Conservation (phyloP, 2,888 invertebrate genomes). For the Sinohyriopsis cumingii region DNA sequence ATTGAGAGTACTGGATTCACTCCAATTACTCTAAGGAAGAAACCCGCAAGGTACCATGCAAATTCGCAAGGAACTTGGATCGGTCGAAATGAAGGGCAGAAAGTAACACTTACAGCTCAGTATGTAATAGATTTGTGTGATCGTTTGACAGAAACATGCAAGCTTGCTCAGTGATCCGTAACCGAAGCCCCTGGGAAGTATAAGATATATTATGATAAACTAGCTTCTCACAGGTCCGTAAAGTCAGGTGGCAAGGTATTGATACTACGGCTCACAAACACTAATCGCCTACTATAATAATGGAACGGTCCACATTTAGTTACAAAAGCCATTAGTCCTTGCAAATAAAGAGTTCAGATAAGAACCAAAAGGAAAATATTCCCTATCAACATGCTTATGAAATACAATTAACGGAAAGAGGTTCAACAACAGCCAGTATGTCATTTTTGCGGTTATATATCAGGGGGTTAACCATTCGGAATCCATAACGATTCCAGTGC, state of each 20-base stretch:
- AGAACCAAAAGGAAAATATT: slow-evolving; percentile 12
- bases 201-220: slow-evolving; percentile 28
- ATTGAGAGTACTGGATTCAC: slow-evolving; percentile 27
- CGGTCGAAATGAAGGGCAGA: not conserved
- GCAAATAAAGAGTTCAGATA: slow-evolving; percentile 26
- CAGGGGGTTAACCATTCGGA: no score
- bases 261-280: slow-evolving; percentile 38
- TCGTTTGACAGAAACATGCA: slow-evolving; percentile 20
- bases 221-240: slow-evolving; percentile 14
- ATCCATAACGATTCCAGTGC: no score
- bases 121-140: slow-evolving; percentile 34
- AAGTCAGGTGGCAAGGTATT: slow-evolving; percentile 31
- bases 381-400: slow-evolving; percentile 29
- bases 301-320: slow-evolving; percentile 27
- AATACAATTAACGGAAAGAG: slow-evolving; percentile 5
- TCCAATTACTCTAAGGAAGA: slow-evolving; percentile 28
- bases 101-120: slow-evolving; percentile 10
- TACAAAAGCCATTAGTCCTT: slow-evolving; percentile 4
- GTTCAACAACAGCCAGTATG: no score
- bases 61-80: slow-evolving; percentile 16
- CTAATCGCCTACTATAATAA: slow-evolving; percentile 34
- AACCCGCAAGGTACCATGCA: slow-evolving; percentile 17
- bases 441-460: no score
- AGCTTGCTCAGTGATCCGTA: slow-evolving; percentile 15
- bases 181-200: slow-evolving; percentile 2